Evolutionary conservation across 2,113 vertebrate species (phyloP), one percentile per base, ranked within the genome.

Genomic region (Phocoena phocoena): DNA sequence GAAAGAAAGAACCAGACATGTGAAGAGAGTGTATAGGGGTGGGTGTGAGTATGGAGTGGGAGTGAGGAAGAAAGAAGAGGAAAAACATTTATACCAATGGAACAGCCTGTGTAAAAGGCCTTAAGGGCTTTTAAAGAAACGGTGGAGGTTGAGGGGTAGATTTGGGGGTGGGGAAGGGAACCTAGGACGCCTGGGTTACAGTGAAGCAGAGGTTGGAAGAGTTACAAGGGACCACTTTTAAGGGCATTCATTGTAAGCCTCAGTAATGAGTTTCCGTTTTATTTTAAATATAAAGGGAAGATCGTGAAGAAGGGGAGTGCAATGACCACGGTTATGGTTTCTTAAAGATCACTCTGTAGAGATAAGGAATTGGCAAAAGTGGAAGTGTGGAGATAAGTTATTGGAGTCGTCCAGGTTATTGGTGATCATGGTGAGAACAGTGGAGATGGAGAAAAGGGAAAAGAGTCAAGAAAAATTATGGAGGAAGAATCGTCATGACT

Each of bases 11-110:
- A 44, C 17, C 8, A 18, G 28, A 7, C 23, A 11, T 3, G 31
- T 31, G 11, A 82, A 67, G 83, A 73, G 38, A 62, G 14, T 12
- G 3, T 36, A 15, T 36, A 91, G 53, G 13, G 17, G 2, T 47
- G 20, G 10, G 8, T 4, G 0, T 31, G 55, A 77, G 28, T 38
- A 20, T 84, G 38, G 41, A 6, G 1, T 20, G 0, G 9, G 20
- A 80, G 50, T 41, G 6, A 5, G 28, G 13, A 41, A 8, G 23
- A 18, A 60, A 50, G 53, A 77, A 67, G 53, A 68, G 58, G 65
- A 21, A 90, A 74, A 79, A 12, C 36, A 23, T 47, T 74, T 33
- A 70, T 23, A 31, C 1, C 33, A 84, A n/a, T 50, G 8, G 18
- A 65, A 44, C 8, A 33, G 12, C 41, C 17, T 17, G 25, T 87